Base-by-base conservation (phyloP, 35 echinoderm and acorn worm species). In the Acanthaster planci region DNA sequence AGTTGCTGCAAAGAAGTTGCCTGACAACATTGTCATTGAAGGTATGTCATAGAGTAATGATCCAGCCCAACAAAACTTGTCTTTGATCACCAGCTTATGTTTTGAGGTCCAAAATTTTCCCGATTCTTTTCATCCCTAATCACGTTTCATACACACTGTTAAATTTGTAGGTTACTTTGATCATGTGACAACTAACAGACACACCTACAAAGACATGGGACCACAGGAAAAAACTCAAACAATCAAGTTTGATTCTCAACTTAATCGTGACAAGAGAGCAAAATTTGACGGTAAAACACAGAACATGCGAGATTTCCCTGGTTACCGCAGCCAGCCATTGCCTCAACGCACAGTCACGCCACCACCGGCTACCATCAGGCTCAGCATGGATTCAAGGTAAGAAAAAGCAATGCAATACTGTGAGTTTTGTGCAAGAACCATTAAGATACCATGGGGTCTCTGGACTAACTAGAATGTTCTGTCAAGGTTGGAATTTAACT, bases 331-430 rank as follows among this genome's bases (percentile, higher is more conserved):
- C 39, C 95, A 97, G 67, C 95, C 95, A 14, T 59, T 90, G 30
- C 95, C 95, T n/a, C 83, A 72, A 0, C 72, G 80, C 21, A 51
- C 92, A 15, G 56, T 77, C 19, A 86, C 85, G 17, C 95, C 95
- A 10, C 87, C 88, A 36, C 87, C 92, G 5, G 51, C 85, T 3
- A 97, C 95, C 5, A 97, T 97, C 39, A 78, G 92, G 34, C 91
- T 97, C 6, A 90, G 91, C 35, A 90, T 97, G 87, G 91, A 97
- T 54, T 97, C 95, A 19, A 97, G 85, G 95, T 97, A 89, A 51
- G 67, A 50, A 72, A 60, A 6, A 14, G 23, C 22, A 29, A 72
- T 35, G 22, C 26, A 72, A 72, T 6, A 47, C 42, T 47, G 4
- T 12, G 12, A 47, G 12, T n/a, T n/a, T n/a, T n/a, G n/a, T n/a